Conservation (phyloP, 2,113 vertebrate genomes). For the Laticauda laticaudata region DNA sequence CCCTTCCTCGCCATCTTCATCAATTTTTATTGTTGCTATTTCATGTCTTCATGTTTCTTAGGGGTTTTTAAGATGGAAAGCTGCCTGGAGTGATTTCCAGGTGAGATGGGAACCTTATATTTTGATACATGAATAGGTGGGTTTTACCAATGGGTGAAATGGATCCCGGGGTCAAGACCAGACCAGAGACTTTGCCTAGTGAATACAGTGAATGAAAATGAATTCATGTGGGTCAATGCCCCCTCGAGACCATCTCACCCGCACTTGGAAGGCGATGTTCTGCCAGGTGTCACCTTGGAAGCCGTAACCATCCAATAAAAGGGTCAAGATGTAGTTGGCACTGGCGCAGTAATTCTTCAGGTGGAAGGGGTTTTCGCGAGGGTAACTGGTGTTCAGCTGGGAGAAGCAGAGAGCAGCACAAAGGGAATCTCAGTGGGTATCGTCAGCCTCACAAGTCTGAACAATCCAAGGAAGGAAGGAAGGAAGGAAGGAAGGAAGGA, state of each 20-base stretch:
- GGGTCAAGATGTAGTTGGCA: constrained; percentile 76
- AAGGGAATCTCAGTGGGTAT: neutral
- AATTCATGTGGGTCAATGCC: neutral
- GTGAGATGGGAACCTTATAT: too few species aligned
- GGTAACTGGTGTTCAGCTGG: constrained; percentile 56
- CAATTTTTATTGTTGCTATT: too few species aligned
- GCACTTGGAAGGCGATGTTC: constrained; percentile 80
- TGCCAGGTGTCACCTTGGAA: constrained; percentile 77
- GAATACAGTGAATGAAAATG: neutral
- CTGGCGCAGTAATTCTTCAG: constrained; percentile 79
- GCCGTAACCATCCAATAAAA: constrained; percentile 77
- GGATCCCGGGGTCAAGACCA: neutral
- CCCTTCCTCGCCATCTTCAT: too few species aligned
- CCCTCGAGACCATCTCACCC: constrained; percentile 69
- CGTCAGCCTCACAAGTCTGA: neutral
- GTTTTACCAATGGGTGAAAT: neutral
- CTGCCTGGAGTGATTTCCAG: too few species aligned
- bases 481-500: neutral
- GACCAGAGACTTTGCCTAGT: neutral
- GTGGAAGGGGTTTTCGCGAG: constrained; percentile 7
- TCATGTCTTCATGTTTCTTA: too few species aligned
- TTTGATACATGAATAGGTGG: too few species aligned
- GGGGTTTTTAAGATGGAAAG: too few species aligned
- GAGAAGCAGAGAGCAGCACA: neutral
- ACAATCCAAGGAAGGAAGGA: neutral